Evolutionary conservation across 2,113 vertebrate species (phyloP), one percentile per base, ranked within the genome.

Genomic region (Myrmecobius fasciatus): DNA sequence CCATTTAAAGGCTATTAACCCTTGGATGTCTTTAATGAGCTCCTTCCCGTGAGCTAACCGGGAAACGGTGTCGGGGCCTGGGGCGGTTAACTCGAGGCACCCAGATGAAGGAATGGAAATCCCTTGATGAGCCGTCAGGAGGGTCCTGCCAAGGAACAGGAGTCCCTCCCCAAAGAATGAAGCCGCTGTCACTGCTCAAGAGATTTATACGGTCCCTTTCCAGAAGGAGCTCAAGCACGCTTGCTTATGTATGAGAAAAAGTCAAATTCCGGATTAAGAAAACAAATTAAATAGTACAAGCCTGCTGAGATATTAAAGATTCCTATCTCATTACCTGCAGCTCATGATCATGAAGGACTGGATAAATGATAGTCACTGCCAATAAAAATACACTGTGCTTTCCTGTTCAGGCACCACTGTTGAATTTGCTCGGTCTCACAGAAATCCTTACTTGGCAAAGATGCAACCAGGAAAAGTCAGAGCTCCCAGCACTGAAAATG

Each of bases 1-100:
- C 89, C 49, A 67, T 46, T 91, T 95, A 92, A 93, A 97, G 92
- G 91, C 31, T 91, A 91, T 91, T 94, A 96, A 94, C 90, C 47
- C 89, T 90, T 48, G 12, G 75, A 83, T 31, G 52, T 52, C 95
- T 95, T 53, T 94, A 91, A 83, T 92, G 91, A 91, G 26, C 36
- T 31, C 53, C n/a, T 53, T 95, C 47, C 53, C 3, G 52, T 3
- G 9, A 51, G 56, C 48, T 49, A 75, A 25, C 8, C n/a, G 0
- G 3, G 83, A 83, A 43, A 75, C 6, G 67, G n/a, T 22, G 11
- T 53, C 10, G 5, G 25, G 36, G 11, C 75, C 36, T 47, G 49
- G 0, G 0, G 89, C 2, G 17, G 0, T 93, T 90, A 52, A 91
- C 89, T 96, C 56, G 22, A 67, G 0, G 83, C 20, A 46, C 89